Conservation (phyloP, 2,888 invertebrate genomes). For the Aleiodes leptofemur region DNA sequence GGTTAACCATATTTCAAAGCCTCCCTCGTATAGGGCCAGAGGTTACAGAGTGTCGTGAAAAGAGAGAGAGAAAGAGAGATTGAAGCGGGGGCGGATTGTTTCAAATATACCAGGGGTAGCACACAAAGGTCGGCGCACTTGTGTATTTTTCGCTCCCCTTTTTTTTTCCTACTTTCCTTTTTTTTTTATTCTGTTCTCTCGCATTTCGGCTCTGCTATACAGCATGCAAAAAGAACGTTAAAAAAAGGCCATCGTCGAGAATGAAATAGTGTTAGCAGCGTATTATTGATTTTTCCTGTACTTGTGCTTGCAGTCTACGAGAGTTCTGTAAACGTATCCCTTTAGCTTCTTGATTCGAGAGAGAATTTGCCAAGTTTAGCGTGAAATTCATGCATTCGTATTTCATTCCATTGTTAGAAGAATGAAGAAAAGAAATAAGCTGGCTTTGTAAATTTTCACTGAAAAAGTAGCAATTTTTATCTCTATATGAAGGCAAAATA, state of each 20-base stretch:
- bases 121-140: background rate
- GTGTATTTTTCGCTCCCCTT: slow-evolving; percentile 6
- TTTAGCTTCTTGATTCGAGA: no score
- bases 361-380: no score
- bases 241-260: no score
- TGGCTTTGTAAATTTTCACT: background rate
- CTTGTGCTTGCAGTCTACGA: no score
- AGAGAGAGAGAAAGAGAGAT: background rate
- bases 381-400: no score
- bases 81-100: background rate
- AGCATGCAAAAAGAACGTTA: no score
- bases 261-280: no score
- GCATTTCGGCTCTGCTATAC: background rate
- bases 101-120: background rate
- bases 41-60: slow-evolving; percentile 6
- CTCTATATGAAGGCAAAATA: background rate
- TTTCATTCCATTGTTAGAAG: no score
- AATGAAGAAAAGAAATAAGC: no score
- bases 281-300: no score
- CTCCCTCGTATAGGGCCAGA: background rate
- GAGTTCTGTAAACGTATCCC: no score
- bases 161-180: background rate
- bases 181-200: background rate
- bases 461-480: background rate
- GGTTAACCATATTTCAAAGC: slow-evolving; percentile 9